phyloP scores from a whole-genome alignment of 2,888 invertebrate species.

The Cryptocephalus primarius region DNA sequence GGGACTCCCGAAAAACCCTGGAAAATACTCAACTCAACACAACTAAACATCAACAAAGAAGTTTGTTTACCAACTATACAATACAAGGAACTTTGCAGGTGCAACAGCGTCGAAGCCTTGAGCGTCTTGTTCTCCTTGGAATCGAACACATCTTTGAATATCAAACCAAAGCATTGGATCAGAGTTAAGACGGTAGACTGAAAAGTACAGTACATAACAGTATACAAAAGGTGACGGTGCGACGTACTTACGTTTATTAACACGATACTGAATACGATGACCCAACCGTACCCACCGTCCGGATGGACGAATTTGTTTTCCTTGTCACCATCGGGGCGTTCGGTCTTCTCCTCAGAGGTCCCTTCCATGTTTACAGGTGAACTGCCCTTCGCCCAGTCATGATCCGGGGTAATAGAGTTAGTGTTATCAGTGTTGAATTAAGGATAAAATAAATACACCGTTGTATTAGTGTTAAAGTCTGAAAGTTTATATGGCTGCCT shows the following conservation, averaged over 20 bases:
- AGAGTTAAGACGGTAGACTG: conserved; percentile 33
- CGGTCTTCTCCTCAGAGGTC: no score
- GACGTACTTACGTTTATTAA: conserved; percentile 36
- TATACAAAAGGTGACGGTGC: background rate
- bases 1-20: conserved; percentile 37
- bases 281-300: conserved; percentile 44
- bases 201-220: conserved; percentile 13
- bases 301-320: conserved; percentile 21
- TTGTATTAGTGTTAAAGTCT: no score
- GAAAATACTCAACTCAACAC: conserved; percentile 10
- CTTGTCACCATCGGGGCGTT: conserved; percentile 2
- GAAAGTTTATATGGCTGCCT: no score
- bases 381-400: no score
- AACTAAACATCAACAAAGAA: background rate
- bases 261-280: conserved; percentile 35
- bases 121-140: conserved; percentile 31
- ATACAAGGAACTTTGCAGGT: conserved; percentile 35
- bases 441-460: no score
- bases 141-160: conserved; percentile 33
- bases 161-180: conserved; percentile 37
- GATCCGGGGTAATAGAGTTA: no score
- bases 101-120: conserved; percentile 35
- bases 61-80: conserved; percentile 32
- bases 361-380: no score
- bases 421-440: no score